Conservation (phyloP, 1,140 invertebrate genomes). For the Bradysia coprophila region DNA sequence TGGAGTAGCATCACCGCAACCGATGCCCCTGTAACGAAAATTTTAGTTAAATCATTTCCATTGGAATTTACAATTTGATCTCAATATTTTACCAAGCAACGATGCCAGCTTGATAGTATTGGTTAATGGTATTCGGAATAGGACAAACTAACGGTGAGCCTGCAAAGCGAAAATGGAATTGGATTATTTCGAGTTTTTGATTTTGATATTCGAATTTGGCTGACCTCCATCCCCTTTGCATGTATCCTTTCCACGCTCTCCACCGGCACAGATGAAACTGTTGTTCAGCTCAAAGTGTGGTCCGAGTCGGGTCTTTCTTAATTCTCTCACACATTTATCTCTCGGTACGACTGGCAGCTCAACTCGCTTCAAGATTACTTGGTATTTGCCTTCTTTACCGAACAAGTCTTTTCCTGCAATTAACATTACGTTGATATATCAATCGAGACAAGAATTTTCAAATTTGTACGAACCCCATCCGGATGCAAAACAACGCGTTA, state of each 20-base stretch:
- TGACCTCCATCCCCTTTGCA: slow-evolving; percentile 39
- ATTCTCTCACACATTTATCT: slow-evolving; percentile 26
- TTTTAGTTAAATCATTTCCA: no score
- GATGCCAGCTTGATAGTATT: slow-evolving; percentile 39
- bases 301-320: slow-evolving; percentile 35
- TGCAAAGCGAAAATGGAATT: slow-evolving; percentile 42
- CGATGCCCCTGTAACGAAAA: no score
- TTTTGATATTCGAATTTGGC: slow-evolving; percentile 25
- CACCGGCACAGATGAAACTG: slow-evolving; percentile 45
- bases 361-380: slow-evolving; percentile 33
- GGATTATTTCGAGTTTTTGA: neutral
- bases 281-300: slow-evolving; percentile 30
- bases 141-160: slow-evolving; percentile 52
- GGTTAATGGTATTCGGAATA: slow-evolving; percentile 24
- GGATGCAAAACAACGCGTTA: slow-evolving; percentile 31
- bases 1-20: neutral
- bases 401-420: slow-evolving; percentile 30
- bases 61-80: no score
- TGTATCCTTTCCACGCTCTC: slow-evolving; percentile 36
- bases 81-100: no score
- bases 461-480: slow-evolving; percentile 35
- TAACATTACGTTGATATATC: neutral
- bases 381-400: slow-evolving; percentile 35
- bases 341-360: slow-evolving; percentile 34
- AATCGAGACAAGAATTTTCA: no score